These are phyloP conservation scores for Calliphora vomitoria DNA, from an alignment of 2,888 invertebrate genomes.

Conservation along the genomic window DNA sequence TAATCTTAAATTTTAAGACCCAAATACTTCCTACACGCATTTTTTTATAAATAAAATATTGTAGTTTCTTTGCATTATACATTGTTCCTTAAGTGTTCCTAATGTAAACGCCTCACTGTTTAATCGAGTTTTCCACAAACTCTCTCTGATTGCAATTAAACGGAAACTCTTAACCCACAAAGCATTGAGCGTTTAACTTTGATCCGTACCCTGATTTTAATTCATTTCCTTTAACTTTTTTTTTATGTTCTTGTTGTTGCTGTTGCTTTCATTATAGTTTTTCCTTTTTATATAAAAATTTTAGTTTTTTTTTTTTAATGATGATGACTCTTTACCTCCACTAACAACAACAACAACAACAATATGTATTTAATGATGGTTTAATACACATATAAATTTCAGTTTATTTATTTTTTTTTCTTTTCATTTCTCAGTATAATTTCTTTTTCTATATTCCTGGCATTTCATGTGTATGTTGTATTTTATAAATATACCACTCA, in stretches of 20 bases:
- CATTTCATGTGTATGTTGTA: conserved; percentile 44
- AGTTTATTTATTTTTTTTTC: conserved; percentile 38
- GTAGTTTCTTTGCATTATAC: too few relatives aligned
- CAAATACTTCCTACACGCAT: too few relatives aligned
- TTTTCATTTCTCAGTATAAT: conserved; percentile 46
- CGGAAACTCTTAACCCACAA: conserved; percentile 59
- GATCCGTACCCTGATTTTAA: conserved; percentile 71
- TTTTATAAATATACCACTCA: conserved; percentile 40
- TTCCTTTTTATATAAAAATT: conserved; percentile 53
- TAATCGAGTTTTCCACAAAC: not conserved
- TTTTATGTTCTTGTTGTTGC: conserved; percentile 32
- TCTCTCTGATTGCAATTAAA: conserved; percentile 33
- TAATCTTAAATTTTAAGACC: too few relatives aligned
- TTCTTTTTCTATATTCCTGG: conserved; percentile 42
- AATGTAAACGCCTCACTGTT: too few relatives aligned
- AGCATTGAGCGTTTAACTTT: conserved; percentile 56
- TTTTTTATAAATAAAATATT: too few relatives aligned
- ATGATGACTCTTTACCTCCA: conserved; percentile 72
- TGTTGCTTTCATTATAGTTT: conserved; percentile 64
- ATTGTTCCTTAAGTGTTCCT: too few relatives aligned
- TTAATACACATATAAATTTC: conserved; percentile 53
- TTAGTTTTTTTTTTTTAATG: conserved; percentile 62
- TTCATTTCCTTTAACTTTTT: conserved; percentile 62
- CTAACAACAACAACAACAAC: conserved; percentile 62
- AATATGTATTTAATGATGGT: conserved; percentile 69